These are phyloP conservation scores for Gallirallus australis DNA, from an alignment of 2,797 vertebrate genomes.

Conservation along the genomic window DNA sequence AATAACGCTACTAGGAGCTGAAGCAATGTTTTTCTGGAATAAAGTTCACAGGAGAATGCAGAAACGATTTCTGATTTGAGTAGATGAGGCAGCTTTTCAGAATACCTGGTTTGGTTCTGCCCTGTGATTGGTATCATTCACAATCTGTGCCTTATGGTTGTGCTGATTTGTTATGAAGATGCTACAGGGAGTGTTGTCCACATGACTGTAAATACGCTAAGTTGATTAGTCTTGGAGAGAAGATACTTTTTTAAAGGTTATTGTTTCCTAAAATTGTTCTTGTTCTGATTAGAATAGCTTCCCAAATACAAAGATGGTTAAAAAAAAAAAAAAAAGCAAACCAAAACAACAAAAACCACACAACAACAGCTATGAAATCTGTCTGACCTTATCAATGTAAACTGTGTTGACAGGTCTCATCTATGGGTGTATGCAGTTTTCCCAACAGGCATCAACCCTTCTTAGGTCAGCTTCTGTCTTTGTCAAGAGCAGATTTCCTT, in stretches of 20 bases:
- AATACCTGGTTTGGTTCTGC: background rate
- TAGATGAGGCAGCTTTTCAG: background rate
- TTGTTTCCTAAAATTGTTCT: background rate
- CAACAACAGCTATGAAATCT: background rate
- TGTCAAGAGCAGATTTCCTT: background rate
- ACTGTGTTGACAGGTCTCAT: constrained; percentile 27
- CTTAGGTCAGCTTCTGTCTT: constrained; percentile 21
- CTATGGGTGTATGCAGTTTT: background rate
- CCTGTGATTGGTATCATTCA: background rate
- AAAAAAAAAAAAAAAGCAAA: background rate
- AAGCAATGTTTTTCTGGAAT: background rate
- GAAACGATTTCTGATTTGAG: background rate
- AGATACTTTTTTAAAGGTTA: background rate
- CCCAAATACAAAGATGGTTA: background rate
- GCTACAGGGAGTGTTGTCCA: background rate
- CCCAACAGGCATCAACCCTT: background rate
- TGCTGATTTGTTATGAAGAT: background rate
- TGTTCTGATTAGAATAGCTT: background rate
- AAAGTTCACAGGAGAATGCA: background rate
- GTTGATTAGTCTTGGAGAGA: background rate
- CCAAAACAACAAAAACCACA: too few relatives aligned
- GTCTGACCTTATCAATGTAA: constrained; percentile 51
- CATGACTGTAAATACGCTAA: background rate
- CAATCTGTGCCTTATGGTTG: background rate
- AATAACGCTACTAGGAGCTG: background rate